phyloP scores from a whole-genome alignment of 2,113 vertebrate species.

The Kobus ellipsiprymnus region DNA sequence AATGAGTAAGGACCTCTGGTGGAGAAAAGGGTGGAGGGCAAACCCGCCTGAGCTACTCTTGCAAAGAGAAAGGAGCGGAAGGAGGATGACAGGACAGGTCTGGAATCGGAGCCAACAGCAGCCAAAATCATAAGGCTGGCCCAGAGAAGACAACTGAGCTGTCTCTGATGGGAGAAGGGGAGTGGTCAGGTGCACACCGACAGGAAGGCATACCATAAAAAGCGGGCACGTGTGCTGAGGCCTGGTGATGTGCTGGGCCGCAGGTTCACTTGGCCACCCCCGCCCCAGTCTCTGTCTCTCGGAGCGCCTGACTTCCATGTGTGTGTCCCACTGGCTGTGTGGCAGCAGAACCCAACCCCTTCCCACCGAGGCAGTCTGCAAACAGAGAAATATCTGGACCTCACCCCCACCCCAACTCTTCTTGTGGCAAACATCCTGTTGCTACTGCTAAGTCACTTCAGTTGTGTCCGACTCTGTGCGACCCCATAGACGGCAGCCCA shows the following conservation, averaged over 20 bases:
- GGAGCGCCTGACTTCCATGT: neutral
- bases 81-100: neutral
- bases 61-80: neutral
- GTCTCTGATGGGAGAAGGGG: neutral
- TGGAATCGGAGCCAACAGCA: neutral
- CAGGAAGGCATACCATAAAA: neutral
- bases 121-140: neutral
- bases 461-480: no score
- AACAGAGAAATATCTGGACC: neutral
- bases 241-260: neutral
- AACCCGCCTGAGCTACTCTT: neutral
- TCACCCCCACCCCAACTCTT: neutral
- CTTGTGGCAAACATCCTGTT: neutral
- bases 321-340: neutral
- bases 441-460: no score
- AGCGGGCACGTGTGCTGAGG: neutral
- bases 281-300: rapidly evolving
- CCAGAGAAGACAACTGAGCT: neutral
- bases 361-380: neutral
- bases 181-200: neutral
- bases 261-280: neutral
- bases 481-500: no score
- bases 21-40: neutral
- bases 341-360: neutral
- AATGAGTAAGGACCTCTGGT: neutral